Percentiles rank a stretch among this genome's conserved stretches.
phyloP scores from a whole-genome alignment of 2,888 invertebrate species.

The Volucella bombylans region DNA sequence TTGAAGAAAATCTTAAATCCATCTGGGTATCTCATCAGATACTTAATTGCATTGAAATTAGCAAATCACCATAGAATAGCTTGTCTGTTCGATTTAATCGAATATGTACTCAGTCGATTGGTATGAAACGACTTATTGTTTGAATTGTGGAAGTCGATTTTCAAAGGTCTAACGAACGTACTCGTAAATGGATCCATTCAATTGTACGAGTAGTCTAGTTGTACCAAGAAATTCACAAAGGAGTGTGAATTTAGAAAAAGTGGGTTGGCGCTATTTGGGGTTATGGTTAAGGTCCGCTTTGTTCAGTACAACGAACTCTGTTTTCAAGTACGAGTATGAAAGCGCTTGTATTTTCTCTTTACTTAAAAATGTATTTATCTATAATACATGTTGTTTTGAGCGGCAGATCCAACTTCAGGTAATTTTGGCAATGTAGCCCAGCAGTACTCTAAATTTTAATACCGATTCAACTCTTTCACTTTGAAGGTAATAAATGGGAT shows the following conservation, averaged over 20 bases:
- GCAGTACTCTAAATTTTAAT: no score
- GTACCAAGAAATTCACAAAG: background rate
- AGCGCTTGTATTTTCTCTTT: no score
- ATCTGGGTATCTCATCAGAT: background rate
- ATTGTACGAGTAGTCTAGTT: conserved; percentile 2
- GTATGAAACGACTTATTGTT: background rate
- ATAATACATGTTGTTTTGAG: no score
- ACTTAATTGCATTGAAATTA: conserved; percentile 35
- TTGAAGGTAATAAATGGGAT: no score
- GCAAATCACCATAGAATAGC: conserved; percentile 6
- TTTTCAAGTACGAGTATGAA: no score
- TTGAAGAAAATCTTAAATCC: background rate
- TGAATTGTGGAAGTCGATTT: background rate
- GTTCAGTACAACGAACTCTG: no score
- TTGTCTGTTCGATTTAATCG: conserved; percentile 15
- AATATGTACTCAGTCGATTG: background rate
- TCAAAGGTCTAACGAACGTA: background rate
- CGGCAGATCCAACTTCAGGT: no score
- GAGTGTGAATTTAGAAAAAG: background rate
- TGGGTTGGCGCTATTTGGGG: no score
- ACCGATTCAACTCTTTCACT: no score
- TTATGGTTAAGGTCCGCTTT: no score
- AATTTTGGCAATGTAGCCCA: no score
- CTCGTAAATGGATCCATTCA: background rate
- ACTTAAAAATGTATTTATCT: no score